phyloP scores from a whole-genome alignment of 2,797 vertebrate genomes.

The Galaxias olidus region DNA sequence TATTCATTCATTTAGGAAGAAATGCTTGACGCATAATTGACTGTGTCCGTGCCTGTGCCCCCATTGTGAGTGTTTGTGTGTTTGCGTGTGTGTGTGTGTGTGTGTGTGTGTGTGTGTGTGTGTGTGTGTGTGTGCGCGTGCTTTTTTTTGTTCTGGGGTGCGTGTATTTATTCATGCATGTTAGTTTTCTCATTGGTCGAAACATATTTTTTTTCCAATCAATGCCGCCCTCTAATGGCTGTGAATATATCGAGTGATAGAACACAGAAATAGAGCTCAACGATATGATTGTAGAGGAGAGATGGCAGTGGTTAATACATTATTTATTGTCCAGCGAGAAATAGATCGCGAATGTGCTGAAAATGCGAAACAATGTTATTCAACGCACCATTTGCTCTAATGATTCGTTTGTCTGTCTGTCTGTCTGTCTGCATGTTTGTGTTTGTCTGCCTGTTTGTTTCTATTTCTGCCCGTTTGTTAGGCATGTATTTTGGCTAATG shows the following conservation, averaged over 20 bases:
- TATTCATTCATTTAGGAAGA: constrained; percentile 69
- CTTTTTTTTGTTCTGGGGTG: background rate
- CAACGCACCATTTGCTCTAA: constrained; percentile 26
- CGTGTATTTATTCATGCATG: constrained; percentile 33
- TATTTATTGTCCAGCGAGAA: constrained; percentile 35
- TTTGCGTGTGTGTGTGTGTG: constrained; percentile 37
- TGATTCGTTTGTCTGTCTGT: constrained; percentile 27
- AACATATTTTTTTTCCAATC: constrained; percentile 51
- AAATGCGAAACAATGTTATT: constrained; percentile 38
- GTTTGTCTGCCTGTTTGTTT: background rate
- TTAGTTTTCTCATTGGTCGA: constrained; percentile 19
- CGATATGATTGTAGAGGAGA: constrained; percentile 45
- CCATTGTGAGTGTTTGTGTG: constrained; percentile 61
- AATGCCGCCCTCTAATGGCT: constrained; percentile 74
- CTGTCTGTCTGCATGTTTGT: background rate
- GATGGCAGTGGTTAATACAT: constrained; percentile 52
- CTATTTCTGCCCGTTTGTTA: background rate
- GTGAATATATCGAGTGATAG: constrained; percentile 36
- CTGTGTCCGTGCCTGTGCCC: constrained; percentile 76
- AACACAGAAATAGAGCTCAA: constrained; percentile 20
- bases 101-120: background rate
- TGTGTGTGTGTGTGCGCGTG: constrained; percentile 6
- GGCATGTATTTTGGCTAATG: background rate
- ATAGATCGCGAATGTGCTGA: constrained; percentile 36
- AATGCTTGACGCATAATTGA: constrained; percentile 79